Evolutionary conservation across 2,888 invertebrate genomes (phyloP).

Genomic region (Nomada hirtipes): DNA sequence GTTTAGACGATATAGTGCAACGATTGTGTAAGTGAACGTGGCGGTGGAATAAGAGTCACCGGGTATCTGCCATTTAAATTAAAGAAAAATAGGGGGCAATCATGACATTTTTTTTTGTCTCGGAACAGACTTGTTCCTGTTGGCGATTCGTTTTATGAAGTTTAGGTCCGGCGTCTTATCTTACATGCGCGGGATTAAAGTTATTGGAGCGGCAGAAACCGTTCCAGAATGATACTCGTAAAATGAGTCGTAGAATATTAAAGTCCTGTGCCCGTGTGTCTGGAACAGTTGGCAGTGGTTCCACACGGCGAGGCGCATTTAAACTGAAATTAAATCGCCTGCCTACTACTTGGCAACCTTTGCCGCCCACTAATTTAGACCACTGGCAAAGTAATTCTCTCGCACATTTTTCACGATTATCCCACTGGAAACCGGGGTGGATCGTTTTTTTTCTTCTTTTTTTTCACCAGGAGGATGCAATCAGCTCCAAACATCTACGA

Average conservation of each 20-base stretch:
- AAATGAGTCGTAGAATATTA: constrained; percentile 46
- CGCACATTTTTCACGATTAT: constrained; percentile 60
- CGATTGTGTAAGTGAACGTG: constrained; percentile 44
- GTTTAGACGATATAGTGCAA: constrained; percentile 26
- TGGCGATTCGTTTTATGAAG: not conserved
- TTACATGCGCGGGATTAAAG: constrained; percentile 20
- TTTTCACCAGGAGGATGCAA: constrained; percentile 24
- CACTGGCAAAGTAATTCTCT: constrained; percentile 47
- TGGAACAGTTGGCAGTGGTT: constrained; percentile 60
- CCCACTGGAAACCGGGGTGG: constrained; percentile 18
- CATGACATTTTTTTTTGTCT: too few relatives aligned
- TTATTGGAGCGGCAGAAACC: constrained; percentile 30
- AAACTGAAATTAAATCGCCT: constrained; percentile 62
- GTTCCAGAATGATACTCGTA: constrained; percentile 50
- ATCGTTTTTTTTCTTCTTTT: constrained; percentile 1
- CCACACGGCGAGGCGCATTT: constrained; percentile 45
- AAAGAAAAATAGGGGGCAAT: too few relatives aligned
- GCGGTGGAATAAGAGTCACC: constrained; percentile 27
- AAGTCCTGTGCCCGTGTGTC: constrained; percentile 28
- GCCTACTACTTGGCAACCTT: constrained; percentile 53
- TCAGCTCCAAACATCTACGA: constrained; percentile 26
- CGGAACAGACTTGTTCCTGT: not conserved
- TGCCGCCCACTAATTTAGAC: constrained; percentile 49
- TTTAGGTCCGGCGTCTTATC: not conserved
- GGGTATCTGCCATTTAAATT: constrained; percentile 21